Base-by-base conservation (phyloP, 2,888 invertebrate species). In the Heliothis peltigera region DNA sequence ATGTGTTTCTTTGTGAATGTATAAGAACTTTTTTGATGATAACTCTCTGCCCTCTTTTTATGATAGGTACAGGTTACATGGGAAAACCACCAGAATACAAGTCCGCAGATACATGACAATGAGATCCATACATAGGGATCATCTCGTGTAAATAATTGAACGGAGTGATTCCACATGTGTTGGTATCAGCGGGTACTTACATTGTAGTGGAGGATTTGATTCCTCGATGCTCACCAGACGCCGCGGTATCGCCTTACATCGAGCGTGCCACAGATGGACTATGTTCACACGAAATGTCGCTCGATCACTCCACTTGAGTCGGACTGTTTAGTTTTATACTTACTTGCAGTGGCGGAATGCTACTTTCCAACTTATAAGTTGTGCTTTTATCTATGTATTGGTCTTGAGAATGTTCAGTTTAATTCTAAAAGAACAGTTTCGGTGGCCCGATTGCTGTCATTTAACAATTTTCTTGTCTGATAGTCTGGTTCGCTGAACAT, bases 181-280 rank as follows among this genome's bases (percentile, higher is more conserved):
- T 85, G 83, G 84, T 85, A 68, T 57, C 69, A 57, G 70, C 67
- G 68, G 82, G 83, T 81, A 82, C 81, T 82, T 83, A 79, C 76
- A 70, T 70, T 85, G 84, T 82, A 84, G 81, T 64, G 79, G 79
- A 82, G 86, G 89, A 84, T 88, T 87, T 90, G 90, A 90, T 91
- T 91, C 88, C 87, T 78, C 84, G 92, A 93, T 89, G 90, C 76
- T 91, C 88, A 82, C 91, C 94, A 94, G 94, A 93, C 93, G 89
- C 87, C 69, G 83, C 79, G 84, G 89, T 94, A 88, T 94, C 94
- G 83, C 76, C 91, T 94, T 94, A 92, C 94, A 76, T 60, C 76
- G 82, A 77, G 79, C 81, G 82, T 82, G 81, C 85, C 80, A 84
- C 72, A 82, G 82, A 75, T 71, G 77, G 79, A 82, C 82, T 83